Evolutionary conservation across 2,888 invertebrate species (phyloP), one percentile per base, ranked within the genome.

Genomic region (Papilio protenor): DNA sequence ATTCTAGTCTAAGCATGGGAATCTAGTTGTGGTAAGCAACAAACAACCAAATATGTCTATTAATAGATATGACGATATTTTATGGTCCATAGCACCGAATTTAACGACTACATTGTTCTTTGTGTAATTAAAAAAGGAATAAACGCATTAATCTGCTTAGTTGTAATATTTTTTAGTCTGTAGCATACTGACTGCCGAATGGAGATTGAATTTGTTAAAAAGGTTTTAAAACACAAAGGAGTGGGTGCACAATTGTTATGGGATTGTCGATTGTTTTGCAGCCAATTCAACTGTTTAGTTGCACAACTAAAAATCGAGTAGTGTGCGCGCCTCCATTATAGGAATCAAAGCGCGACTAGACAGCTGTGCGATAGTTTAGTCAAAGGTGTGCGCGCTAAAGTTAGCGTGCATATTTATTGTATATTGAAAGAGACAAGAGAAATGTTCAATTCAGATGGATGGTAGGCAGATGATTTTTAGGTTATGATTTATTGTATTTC

Each of bases 31-130:
- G 12, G 18, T 61, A 61, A 14, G 1, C 5, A 27, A 61, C 12
- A 61, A 61, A 18, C 23, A 27, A 70, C 21, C 14, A 16, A 70
- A n/a, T 33, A 47, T 12, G 70, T 23, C 23, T 70, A 70, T 47
- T 47, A 23, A 18, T 70, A 70, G 23, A 45, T 21, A 8, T 64
- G 33, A 27, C 23, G 21, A 47, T 45, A 66, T 76, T 71, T 76
- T 70, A 70, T 59, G 47, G 70, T 57, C 14, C n/a, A 27, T 10
- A 47, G 23, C 49, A 71, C 49, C 64, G 61, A 69, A 72, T 64
- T 77, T 64, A 52, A 64, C 52, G 49, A 57, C 33, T 21, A 11
- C 55, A 77, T 77, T 77, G 77, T 77, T 73, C 64, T 72, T 40
- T 47, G 16, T 16, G 10, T 73, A 73, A 64, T 73, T 73, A 73